Percentiles rank a stretch among this genome's conserved stretches.
Evolutionary conservation across 1,140 invertebrate species (phyloP).

Genomic region (Lethrus apterus): DNA sequence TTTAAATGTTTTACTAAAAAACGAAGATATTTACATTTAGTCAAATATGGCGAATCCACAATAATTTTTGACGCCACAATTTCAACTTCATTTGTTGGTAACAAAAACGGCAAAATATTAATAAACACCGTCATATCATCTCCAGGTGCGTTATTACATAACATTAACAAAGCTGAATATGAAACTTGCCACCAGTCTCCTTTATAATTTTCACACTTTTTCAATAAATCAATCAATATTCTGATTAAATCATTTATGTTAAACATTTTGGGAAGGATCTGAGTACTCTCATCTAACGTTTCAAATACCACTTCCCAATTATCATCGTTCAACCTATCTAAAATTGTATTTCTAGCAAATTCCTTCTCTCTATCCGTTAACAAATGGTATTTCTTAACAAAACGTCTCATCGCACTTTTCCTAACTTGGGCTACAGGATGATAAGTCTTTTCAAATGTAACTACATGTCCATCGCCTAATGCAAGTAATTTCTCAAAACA

Average conservation of each 20-base stretch:
- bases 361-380: conserved; percentile 45
- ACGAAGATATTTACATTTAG: background rate
- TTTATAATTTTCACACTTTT: conserved; percentile 21
- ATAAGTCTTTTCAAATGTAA: conserved; percentile 59
- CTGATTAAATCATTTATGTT: conserved; percentile 15
- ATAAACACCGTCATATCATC: conserved; percentile 38
- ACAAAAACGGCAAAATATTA: conserved; percentile 50
- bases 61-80: conserved; percentile 45
- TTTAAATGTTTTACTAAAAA: background rate
- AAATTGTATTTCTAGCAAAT: conserved; percentile 49
- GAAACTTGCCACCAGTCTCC: conserved; percentile 14
- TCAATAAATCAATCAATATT: conserved; percentile 19
- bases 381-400: conserved; percentile 45
- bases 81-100: conserved; percentile 46
- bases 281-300: conserved; percentile 37
- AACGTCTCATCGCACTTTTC: conserved; percentile 52
- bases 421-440: conserved; percentile 55
- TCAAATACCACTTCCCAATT: conserved; percentile 46
- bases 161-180: conserved; percentile 5
- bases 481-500: conserved; percentile 24
- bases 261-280: conserved; percentile 14
- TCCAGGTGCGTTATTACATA: conserved; percentile 12
- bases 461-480: conserved; percentile 25
- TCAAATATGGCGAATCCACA: conserved; percentile 11
- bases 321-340: conserved; percentile 53